Base-by-base conservation (phyloP, 2,113 vertebrate species). In the Coregonus clupeaformis region DNA sequence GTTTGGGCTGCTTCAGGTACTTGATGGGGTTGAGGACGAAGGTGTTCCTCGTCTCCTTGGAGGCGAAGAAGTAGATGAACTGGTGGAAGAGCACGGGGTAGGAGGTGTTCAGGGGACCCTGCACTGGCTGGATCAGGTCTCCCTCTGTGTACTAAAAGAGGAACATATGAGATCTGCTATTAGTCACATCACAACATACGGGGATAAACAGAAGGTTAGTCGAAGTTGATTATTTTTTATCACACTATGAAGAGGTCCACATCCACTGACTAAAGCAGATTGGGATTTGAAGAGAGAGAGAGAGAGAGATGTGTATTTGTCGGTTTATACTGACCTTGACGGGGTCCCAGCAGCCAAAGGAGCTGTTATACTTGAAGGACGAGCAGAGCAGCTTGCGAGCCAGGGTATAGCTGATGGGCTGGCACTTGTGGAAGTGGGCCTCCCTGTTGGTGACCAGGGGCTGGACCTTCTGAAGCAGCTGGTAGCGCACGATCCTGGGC, bases 1-100 rank as follows among this genome's bases (percentile, higher is more conserved):
- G 95, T 83, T 94, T 95, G 55, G 92, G 88, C 83, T 98, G 97
- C 76, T 80, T 79, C 65, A 98, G 94, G 81, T 96, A 99, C 89
- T 95, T 97, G 76, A 99, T 91, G 18, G 98, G 97, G 82, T 98
- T 95, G 81, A 91, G 89, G 89, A 95, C 95, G 86, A 99, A 99
- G 68, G 27, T 92, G 68, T 92, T 91, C 78, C 86, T 94, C 79
- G 94, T 97, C 89, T 94, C 90, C 82, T 95, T 96, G 78, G 90
- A 96, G 75, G 90, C 90, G 86, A 99, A 95, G 85, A 97, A 98
- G 87, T 98, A 99, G 89, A 99, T 91, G 76, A 92, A 96, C 76
- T 95, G 94, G 74, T 94, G 92, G 84, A 97, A 92, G 80, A 98
- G 90, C 73, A 98, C 83, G n/a, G 96, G 92, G 82, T 90, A 93